Evolutionary conservation across 2,888 invertebrate genomes (phyloP).

Genomic region (Eristalinus aeneus): DNA sequence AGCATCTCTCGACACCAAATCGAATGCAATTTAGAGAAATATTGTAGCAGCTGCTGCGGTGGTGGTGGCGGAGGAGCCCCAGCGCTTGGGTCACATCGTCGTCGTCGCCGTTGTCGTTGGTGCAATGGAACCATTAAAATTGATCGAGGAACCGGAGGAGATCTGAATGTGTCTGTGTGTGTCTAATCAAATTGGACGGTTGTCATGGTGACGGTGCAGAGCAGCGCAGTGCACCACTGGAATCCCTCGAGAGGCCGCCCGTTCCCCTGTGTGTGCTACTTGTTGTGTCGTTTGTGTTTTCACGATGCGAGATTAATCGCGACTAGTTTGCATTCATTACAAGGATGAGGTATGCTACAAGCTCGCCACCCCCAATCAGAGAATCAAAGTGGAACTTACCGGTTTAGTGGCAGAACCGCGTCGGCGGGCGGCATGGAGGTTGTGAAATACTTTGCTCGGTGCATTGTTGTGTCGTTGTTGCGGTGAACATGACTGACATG

Average conservation of each 20-base stretch:
- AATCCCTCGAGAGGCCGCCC: not conserved
- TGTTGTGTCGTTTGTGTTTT: conserved; percentile 66
- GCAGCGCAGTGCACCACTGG: not conserved
- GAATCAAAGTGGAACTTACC: conserved; percentile 28
- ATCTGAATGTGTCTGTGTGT: conserved; percentile 8
- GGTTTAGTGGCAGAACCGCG: not conserved
- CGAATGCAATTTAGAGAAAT: conserved; percentile 71
- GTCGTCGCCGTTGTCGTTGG: not conserved
- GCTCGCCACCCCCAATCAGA: conserved; percentile 58
- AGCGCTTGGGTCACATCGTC: conserved; percentile 51
- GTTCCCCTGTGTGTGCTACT: not conserved
- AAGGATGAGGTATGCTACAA: conserved; percentile 63
- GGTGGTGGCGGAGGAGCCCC: conserved; percentile 30
- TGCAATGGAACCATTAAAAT: conserved; percentile 68
- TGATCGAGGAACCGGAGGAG: conserved; percentile 50
- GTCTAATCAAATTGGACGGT: conserved; percentile 63
- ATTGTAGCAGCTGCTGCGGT: conserved; percentile 45
- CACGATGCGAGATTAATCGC: conserved; percentile 70
- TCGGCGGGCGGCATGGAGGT: not conserved
- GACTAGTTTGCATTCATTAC: conserved; percentile 70
- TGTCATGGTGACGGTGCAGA: conserved; percentile 41
- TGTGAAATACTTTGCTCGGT: conserved; percentile 48
- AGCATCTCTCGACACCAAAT: conserved; percentile 56
- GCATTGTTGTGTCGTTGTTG: conserved; percentile 51
- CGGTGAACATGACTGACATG: conserved; percentile 62